A percentile compares a stretch with the other conserved stretches of the same genome.
Conservation (phyloP, 2,888 invertebrate species). For the Troides aeacus region DNA sequence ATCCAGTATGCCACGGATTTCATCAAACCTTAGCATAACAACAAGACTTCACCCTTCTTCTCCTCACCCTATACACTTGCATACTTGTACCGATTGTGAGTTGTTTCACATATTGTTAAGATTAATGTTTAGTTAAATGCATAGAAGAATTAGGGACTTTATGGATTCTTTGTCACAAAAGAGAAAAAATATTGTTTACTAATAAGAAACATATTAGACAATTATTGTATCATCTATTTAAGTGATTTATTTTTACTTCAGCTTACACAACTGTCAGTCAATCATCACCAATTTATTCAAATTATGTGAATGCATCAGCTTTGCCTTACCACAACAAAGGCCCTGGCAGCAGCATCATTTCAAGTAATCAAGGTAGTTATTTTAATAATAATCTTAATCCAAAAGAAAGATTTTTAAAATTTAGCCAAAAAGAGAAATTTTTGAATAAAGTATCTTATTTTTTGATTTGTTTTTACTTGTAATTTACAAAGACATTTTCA, state of each 20-base stretch:
- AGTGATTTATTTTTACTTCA: slow-evolving; percentile 41
- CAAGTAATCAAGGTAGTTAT: slow-evolving; percentile 69
- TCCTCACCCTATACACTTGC: slow-evolving; percentile 65
- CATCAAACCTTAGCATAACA: slow-evolving; percentile 68
- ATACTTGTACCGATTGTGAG: slow-evolving; percentile 69
- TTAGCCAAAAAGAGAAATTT: no score
- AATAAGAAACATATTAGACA: neutral
- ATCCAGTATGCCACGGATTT: slow-evolving; percentile 67
- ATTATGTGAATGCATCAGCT: slow-evolving; percentile 73
- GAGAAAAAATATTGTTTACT: no score
- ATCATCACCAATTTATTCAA: slow-evolving; percentile 74
- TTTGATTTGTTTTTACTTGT: no score
- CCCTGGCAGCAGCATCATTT: slow-evolving; percentile 77
- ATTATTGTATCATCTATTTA: neutral
- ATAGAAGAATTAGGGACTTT: no score
- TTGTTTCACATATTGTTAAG: slow-evolving; percentile 16
- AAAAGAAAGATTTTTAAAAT: no score
- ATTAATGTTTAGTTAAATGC: neutral
- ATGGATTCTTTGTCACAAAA: no score
- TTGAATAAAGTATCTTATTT: no score
- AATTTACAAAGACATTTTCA: no score
- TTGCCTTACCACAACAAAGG: slow-evolving; percentile 80
- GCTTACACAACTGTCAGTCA: slow-evolving; percentile 66
- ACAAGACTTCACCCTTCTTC: slow-evolving; percentile 67
- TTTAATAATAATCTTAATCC: no score